These are phyloP conservation scores for Coptodon bakossiorum DNA, from an alignment of 2,113 vertebrate genomes.

Conservation along the genomic window DNA sequence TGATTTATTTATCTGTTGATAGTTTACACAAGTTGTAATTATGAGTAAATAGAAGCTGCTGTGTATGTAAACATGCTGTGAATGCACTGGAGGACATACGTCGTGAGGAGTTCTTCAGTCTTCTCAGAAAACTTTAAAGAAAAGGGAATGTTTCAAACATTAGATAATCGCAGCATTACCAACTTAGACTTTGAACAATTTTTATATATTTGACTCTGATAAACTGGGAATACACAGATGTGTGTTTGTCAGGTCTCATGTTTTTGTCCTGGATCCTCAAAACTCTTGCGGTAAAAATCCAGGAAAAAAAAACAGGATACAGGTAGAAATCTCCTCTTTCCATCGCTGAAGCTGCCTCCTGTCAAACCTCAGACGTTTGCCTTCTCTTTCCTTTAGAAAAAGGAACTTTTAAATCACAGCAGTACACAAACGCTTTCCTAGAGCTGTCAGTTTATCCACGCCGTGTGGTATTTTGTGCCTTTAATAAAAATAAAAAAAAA, in stretches of 20 bases:
- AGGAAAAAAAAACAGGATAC: background rate
- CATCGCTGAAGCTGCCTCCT: background rate
- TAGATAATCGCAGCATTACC: background rate
- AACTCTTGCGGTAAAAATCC: background rate
- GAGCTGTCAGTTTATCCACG: background rate
- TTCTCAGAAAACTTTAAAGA: background rate
- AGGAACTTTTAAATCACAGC: background rate
- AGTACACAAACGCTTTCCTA: background rate
- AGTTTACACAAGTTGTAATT: background rate
- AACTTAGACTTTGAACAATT: background rate
- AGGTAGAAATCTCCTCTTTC: background rate
- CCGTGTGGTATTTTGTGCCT: background rate
- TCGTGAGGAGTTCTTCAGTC: background rate
- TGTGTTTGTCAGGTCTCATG: background rate
- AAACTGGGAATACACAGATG: background rate
- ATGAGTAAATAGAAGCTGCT: background rate
- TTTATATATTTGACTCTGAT: background rate
- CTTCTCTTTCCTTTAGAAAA: background rate
- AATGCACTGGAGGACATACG: background rate
- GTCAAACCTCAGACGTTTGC: background rate
- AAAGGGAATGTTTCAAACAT: background rate
- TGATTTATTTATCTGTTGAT: background rate
- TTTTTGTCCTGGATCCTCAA: background rate
- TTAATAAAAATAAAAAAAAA: background rate
- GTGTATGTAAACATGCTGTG: background rate